Base-by-base conservation (phyloP, 2,888 invertebrate species). In the Mesoligia furuncula region DNA sequence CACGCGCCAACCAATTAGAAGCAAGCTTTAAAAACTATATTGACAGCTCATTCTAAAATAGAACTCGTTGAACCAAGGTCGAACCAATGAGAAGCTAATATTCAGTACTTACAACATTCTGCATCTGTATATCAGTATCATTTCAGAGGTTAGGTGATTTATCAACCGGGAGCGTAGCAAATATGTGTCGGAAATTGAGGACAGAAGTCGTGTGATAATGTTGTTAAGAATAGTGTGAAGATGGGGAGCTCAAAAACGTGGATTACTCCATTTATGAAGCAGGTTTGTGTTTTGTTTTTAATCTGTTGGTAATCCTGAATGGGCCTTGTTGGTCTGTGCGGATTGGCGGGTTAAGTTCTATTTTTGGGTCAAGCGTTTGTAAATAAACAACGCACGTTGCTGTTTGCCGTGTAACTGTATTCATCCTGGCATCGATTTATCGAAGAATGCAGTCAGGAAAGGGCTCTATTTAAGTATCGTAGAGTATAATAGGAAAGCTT, bases 261-360 rank as follows among this genome's bases (percentile, higher is more conserved):
- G 75, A 79, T 82, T 3, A 81, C 86, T 5, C 86, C 86, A 3
- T 86, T 86, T 70, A 73, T 85, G 65, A 87, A 80, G 76, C 86
- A 86, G 85, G 86, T 87, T 68, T n/a, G 73, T 79, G 69, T 27
- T 27, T 48, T 79, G 48, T 59, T 66, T 70, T 42, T 66, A 36
- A 20, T 45, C 48, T 51, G 57, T 77, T 57, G 42, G 20, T 61
- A 77, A 31, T 68, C 36, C 45, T 15, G 20, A 27, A n/a, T 59
- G n/a, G 5, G 7, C 17, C 15, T 15, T 20, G 51, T 3, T 65
- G 39, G 11, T 48, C 39, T 73, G 36, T 66, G 68, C 3, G 9
- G 31, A 66, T 74, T 80, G 80, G 67, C 51, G 27, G 67, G 27
- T 3, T 67, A 0, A 1, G 0, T 62, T 67, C 80, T 76, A 69